These are phyloP conservation scores for Pseudopleuronectes americanus DNA, from an alignment of 2,797 vertebrate species.

Conservation along the genomic window DNA sequence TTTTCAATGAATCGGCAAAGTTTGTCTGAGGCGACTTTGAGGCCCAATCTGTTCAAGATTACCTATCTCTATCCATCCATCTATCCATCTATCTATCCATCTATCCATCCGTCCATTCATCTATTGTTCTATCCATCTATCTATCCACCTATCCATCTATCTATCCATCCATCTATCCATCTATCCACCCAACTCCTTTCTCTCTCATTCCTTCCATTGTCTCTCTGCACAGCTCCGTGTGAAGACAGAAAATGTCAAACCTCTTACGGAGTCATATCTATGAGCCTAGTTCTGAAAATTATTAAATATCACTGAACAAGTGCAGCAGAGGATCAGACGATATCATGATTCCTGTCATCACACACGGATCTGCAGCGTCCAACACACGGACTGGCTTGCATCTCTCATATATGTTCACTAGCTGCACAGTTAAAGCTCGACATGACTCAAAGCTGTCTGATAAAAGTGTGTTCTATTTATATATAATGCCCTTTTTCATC, in stretches of 20 bases:
- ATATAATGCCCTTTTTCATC: neutral
- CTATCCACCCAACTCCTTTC: neutral
- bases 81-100: neutral
- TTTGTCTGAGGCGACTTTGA: conserved; percentile 63
- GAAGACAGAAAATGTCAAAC: conserved; percentile 61
- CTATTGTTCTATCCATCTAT: neutral
- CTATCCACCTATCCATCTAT: conserved; percentile 16
- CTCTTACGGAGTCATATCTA: conserved; percentile 49
- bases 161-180: neutral
- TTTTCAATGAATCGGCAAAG: conserved; percentile 60
- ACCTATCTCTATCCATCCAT: too few relatives aligned
- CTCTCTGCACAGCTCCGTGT: neutral
- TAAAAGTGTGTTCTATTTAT: neutral
- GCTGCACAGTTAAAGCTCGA: neutral
- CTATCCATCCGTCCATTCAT: neutral
- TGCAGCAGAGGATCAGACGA: conserved; percentile 33
- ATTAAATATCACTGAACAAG: conserved; percentile 57
- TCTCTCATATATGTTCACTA: conserved; percentile 2
- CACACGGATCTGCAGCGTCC: conserved; percentile 23
- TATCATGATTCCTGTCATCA: conserved; percentile 38
- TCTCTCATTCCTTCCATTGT: neutral
- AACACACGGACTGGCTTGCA: conserved; percentile 4
- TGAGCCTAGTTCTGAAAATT: conserved; percentile 45
- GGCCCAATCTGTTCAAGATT: conserved; percentile 46
- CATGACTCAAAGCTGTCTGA: neutral